Evolutionary conservation across 2,113 vertebrate species (phyloP).

Genomic region (Prunella himalayana): DNA sequence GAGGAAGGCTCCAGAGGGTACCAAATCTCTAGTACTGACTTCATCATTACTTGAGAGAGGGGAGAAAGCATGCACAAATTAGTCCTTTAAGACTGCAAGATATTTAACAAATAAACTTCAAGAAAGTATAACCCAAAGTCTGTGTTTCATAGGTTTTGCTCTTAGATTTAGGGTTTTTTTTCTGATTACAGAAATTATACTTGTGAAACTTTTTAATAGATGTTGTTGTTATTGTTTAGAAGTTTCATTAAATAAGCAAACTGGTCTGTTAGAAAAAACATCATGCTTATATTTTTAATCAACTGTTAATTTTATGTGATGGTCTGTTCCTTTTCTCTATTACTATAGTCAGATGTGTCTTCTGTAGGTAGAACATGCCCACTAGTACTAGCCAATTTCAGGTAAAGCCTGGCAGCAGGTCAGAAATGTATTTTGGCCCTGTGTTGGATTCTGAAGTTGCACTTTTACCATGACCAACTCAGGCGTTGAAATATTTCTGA

Average conservation of each 20-base stretch:
- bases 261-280: background rate
- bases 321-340: background rate
- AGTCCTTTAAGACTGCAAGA: background rate
- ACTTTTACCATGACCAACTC: background rate
- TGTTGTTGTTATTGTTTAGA: background rate
- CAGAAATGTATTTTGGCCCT: background rate
- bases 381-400: background rate
- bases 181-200: background rate
- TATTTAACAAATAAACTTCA: background rate
- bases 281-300: background rate
- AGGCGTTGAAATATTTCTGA: background rate
- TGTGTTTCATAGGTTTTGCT: background rate
- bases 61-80: background rate
- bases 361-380: background rate
- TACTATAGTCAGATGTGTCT: background rate
- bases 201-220: background rate
- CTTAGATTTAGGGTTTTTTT: fast-evolving
- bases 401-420: background rate
- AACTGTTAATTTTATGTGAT: background rate
- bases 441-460: background rate
- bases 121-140: background rate
- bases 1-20: background rate
- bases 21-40: background rate
- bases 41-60: background rate
- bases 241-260: background rate